Percentiles rank a stretch among this genome's conserved stretches.
phyloP scores from a whole-genome alignment of 2,113 vertebrate species.

The Pyxicephalus adspersus region DNA sequence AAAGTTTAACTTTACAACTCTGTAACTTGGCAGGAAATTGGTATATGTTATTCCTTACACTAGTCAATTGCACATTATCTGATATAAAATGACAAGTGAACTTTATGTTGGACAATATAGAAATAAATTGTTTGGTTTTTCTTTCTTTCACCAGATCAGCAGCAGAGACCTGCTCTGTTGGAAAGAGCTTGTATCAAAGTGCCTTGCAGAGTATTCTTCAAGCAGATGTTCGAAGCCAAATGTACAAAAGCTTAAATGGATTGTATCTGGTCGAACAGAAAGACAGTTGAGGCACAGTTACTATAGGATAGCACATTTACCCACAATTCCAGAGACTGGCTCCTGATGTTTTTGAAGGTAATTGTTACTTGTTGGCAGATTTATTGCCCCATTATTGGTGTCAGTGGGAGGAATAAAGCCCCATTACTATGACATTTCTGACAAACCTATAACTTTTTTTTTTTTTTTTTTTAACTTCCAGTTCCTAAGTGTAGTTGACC shows the following conservation, averaged over 20 bases:
- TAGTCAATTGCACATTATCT: not conserved
- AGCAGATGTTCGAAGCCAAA: constrained; percentile 88
- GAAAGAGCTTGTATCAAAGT: constrained; percentile 88
- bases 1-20: too few species aligned
- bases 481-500: too few species aligned
- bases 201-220: constrained; percentile 88
- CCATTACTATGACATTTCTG: too few species aligned
- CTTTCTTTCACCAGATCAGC: constrained; percentile 75
- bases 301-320: constrained; percentile 91
- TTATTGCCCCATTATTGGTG: too few species aligned
- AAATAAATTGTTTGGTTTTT: too few species aligned
- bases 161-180: constrained; percentile 84
- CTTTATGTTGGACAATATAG: too few species aligned
- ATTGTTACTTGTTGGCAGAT: not conserved
- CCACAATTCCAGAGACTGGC: constrained; percentile 90
- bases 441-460: too few species aligned
- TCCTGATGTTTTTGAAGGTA: constrained; percentile 67
- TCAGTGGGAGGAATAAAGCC: too few species aligned
- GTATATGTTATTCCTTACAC: not conserved
- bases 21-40: too few species aligned
- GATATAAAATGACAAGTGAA: too few species aligned
- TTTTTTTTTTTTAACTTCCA: too few species aligned
- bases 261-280: constrained; percentile 91
- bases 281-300: constrained; percentile 92
- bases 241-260: constrained; percentile 91